Conservation (phyloP, 1,140 invertebrate genomes). For the Andrena cerasifolii region DNA sequence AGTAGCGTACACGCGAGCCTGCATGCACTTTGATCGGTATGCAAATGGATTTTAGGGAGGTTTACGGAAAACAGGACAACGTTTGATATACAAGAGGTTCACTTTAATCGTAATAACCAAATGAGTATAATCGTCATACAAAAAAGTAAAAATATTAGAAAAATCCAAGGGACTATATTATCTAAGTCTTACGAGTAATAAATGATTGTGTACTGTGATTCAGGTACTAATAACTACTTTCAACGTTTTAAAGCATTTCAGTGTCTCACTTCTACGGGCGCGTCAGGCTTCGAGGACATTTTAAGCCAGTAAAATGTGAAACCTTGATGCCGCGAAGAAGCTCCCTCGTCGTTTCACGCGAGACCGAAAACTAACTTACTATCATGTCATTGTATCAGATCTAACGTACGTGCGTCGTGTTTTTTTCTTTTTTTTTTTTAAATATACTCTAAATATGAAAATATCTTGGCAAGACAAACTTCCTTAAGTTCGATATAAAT, state of each 20-base stretch:
- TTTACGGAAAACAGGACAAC: background rate
- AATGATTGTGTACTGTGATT: conserved; percentile 65
- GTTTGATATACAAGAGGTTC: background rate
- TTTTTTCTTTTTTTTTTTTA: no score
- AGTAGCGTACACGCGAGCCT: background rate
- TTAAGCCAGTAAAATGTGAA: conserved; percentile 26
- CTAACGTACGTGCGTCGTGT: conserved; percentile 18
- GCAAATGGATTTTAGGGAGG: no score
- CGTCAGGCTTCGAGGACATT: background rate
- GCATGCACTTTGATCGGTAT: no score
- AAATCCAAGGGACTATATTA: conserved; percentile 53
- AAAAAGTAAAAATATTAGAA: conserved; percentile 56
- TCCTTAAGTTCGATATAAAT: conserved; percentile 32
- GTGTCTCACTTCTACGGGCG: background rate
- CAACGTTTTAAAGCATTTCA: conserved; percentile 57
- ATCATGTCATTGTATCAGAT: background rate
- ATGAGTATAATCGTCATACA: conserved; percentile 51
- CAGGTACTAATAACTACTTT: conserved; percentile 67
- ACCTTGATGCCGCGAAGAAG: background rate
- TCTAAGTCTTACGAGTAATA: conserved; percentile 45
- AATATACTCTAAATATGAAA: conserved; percentile 38
- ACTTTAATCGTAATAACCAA: conserved; percentile 39
- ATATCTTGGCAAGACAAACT: conserved; percentile 56
- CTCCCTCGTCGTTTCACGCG: background rate
- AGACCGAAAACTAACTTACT: conserved; percentile 4